Conservation (phyloP, 2,888 invertebrate genomes). For the Dascillus cervinus region DNA sequence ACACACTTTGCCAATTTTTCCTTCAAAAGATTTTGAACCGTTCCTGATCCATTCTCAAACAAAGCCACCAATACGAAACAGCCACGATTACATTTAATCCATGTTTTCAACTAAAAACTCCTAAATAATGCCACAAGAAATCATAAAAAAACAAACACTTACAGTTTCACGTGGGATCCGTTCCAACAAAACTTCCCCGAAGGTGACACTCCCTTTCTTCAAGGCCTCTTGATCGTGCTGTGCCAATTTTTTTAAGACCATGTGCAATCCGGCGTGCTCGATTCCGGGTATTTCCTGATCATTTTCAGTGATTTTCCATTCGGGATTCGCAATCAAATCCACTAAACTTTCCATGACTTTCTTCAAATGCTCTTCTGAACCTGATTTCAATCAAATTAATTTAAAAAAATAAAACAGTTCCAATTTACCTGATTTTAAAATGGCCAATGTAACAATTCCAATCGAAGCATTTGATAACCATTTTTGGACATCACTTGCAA, state of each 20-base stretch:
- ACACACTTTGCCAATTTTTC: conserved; percentile 44
- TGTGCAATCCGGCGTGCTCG: conserved; percentile 70
- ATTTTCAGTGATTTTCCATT: conserved; percentile 50
- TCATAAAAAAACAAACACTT: conserved; percentile 26
- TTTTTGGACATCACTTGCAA: conserved; percentile 49
- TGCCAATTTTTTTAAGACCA: conserved; percentile 68
- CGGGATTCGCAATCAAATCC: conserved; percentile 40
- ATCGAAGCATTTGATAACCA: conserved; percentile 64
- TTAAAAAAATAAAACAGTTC: background rate
- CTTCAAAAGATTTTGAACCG: conserved; percentile 43
- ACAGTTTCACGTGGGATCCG: conserved; percentile 50
- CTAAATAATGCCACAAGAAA: conserved; percentile 7
- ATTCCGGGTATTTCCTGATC: conserved; percentile 48
- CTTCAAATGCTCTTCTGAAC: conserved; percentile 28
- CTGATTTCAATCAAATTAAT: conserved; percentile 11
- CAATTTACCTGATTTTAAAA: conserved; percentile 55
- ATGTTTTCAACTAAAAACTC: conserved; percentile 50
- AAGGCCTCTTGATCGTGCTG: conserved; percentile 45
- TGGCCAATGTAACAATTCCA: conserved; percentile 60
- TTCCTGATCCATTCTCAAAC: conserved; percentile 53
- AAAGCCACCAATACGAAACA: conserved; percentile 66
- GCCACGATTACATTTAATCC: conserved; percentile 67
- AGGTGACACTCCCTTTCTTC: conserved; percentile 34
- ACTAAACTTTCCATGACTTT: conserved; percentile 44
- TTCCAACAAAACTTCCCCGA: conserved; percentile 51